phyloP scores from a whole-genome alignment of 2,797 vertebrate genomes.

The Rallus crepitans region DNA sequence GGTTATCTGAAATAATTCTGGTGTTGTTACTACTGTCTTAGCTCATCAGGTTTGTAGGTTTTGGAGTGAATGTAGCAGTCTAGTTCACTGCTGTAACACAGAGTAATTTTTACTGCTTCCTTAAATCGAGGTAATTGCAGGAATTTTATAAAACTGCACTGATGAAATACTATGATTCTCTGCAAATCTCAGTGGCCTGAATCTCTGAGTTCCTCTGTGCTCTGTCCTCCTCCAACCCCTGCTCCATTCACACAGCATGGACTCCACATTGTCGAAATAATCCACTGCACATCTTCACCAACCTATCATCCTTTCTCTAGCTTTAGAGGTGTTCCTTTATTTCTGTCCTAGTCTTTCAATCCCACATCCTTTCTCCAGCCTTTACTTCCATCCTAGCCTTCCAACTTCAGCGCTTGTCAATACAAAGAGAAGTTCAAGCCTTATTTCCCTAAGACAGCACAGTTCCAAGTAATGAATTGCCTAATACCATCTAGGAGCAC shows the following conservation, averaged over 20 bases:
- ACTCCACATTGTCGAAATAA: not conserved
- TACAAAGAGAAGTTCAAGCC: not conserved
- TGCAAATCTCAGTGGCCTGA: not conserved
- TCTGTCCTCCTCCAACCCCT: not conserved
- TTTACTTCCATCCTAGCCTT: not conserved
- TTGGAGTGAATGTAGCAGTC: not conserved
- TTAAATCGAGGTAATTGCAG: not conserved
- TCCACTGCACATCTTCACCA: not conserved
- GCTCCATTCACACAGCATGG: not conserved
- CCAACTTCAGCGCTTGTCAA: not conserved
- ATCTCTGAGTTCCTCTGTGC: not conserved
- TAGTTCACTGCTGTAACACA: not conserved
- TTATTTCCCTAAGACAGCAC: not conserved
- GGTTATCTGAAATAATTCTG: not conserved
- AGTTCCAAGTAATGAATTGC: not conserved
- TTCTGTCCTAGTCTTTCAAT: not conserved
- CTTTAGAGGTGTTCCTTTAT: not conserved
- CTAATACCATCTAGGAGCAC: not conserved
- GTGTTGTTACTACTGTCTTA: not conserved
- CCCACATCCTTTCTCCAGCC: no score
- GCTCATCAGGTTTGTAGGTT: not conserved
- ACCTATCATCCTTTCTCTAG: not conserved
- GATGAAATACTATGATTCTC: not conserved
- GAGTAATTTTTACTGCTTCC: not conserved
- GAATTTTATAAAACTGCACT: not conserved